Base-by-base conservation (phyloP, 23 tunicate genomes). In the Corella eumyota region DNA sequence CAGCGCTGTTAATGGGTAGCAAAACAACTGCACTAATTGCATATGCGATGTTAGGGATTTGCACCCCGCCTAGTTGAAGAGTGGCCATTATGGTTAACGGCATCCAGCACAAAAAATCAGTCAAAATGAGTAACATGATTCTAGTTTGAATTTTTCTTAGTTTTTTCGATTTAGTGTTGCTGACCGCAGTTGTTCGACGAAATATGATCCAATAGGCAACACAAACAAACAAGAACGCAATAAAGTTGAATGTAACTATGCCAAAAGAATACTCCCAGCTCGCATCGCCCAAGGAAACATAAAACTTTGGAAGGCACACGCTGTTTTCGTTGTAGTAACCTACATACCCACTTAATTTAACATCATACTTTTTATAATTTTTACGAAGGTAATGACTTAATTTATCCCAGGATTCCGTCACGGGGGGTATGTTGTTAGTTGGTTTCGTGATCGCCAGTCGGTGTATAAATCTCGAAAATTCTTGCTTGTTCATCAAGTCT, bases 1-100 rank as follows among this genome's bases (percentile, higher is more conserved):
- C 34, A 7, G 72, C 88, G 58, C 88, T 79, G 73, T 79, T 79
- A 33, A 79, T 79, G 11, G 88, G 88, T 30, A 79, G 71, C 58
- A 79, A 38, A n/a, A 79, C 47, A 34, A 72, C 63, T 0, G 88
- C 88, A 24, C 72, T 71, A 17, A 57, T 7, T 2, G 70, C 88
- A 57, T 79, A 79, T 7, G 76, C 62, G n/a, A 13, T 24, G 29
- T 56, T 72, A 13, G 78, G 65, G 2, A 63, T 48, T 22, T 45
- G 21, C 0, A 2, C 36, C 1, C 76, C 76, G 9, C 61, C 60
- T 9, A 78, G 20, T 6, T 63, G 66, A 2, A 79, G 9, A 31
- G 63, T 63, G n/a, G 66, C 54, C 59, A 79, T 62, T n/a, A 79
- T 29, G 34, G 78, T 71, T 5, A 79, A 56, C 17, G 88, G 88